A percentile compares a stretch with the other conserved stretches of the same genome.
These are phyloP conservation scores for Carettochelys insculpta DNA, from an alignment of 2,113 vertebrate species.

Conservation along the genomic window DNA sequence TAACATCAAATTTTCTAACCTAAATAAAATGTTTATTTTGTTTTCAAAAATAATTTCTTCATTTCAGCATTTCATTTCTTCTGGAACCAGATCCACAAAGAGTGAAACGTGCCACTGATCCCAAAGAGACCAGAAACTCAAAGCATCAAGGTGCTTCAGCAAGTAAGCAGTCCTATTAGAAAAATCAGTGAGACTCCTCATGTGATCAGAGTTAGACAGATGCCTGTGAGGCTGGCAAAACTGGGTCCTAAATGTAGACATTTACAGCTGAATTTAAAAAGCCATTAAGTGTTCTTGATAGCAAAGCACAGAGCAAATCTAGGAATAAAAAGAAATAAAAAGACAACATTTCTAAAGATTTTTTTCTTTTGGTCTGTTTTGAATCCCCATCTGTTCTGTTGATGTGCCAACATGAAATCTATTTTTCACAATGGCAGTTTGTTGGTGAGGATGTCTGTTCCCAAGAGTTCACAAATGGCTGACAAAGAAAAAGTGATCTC, in stretches of 20 bases:
- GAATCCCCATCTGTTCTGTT: slow-evolving; percentile 65
- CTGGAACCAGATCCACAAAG: neutral
- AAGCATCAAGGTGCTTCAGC: neutral
- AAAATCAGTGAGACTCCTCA: neutral
- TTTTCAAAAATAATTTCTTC: neutral
- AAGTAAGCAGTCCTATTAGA: neutral
- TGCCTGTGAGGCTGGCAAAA: neutral
- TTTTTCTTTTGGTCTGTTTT: neutral
- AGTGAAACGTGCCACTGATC: neutral
- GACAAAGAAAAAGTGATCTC: slow-evolving; percentile 49
- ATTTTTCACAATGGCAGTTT: slow-evolving; percentile 66
- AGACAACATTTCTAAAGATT: slow-evolving; percentile 6
- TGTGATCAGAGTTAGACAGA: neutral
- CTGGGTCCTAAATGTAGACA: neutral
- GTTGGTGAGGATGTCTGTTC: slow-evolving; percentile 66
- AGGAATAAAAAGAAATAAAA: neutral
- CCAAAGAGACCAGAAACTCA: neutral
- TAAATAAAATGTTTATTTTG: neutral
- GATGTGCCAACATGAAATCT: slow-evolving; percentile 55
- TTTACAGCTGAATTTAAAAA: neutral
- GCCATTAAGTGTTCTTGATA: neutral
- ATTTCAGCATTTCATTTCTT: neutral
- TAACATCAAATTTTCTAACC: neutral
- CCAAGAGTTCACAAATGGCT: slow-evolving; percentile 47
- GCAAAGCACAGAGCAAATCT: neutral